These are phyloP conservation scores for Plecotus auritus DNA, from an alignment of 2,113 vertebrate genomes.

Conservation along the genomic window DNA sequence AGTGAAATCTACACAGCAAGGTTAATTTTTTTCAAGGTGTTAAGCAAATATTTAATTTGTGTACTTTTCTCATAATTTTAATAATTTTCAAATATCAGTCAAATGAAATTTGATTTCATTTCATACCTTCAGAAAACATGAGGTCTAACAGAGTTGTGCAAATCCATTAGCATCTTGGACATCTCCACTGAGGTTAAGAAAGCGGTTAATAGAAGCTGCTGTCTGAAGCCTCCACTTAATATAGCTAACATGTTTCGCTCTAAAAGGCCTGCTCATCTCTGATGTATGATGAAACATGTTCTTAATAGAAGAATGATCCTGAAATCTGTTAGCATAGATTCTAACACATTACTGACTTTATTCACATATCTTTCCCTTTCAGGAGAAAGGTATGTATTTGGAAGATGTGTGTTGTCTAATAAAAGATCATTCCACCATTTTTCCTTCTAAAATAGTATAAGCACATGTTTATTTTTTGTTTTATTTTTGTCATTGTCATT, in stretches of 20 bases:
- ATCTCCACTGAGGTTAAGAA: not conserved
- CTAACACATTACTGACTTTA: not conserved
- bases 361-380: not conserved
- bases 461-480: not conserved
- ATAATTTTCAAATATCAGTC: not conserved
- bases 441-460: not conserved
- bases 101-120: not conserved
- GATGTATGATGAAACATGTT: not conserved
- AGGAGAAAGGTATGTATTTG: not conserved
- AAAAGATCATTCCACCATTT: not conserved
- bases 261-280: not conserved
- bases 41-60: not conserved
- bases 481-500: not conserved
- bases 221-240: not conserved
- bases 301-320: not conserved
- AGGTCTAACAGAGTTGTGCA: not conserved
- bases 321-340: not conserved
- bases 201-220: not conserved
- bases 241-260: not conserved
- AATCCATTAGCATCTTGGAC: not conserved
- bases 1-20: not conserved
- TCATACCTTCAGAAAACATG: not conserved
- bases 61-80: not conserved
- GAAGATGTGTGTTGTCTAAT: not conserved
- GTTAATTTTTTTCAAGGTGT: not conserved